A percentile compares a stretch with the other conserved stretches of the same genome.
Evolutionary conservation across 2,888 invertebrate genomes (phyloP).

Genomic region (Mactromeris polynyma): DNA sequence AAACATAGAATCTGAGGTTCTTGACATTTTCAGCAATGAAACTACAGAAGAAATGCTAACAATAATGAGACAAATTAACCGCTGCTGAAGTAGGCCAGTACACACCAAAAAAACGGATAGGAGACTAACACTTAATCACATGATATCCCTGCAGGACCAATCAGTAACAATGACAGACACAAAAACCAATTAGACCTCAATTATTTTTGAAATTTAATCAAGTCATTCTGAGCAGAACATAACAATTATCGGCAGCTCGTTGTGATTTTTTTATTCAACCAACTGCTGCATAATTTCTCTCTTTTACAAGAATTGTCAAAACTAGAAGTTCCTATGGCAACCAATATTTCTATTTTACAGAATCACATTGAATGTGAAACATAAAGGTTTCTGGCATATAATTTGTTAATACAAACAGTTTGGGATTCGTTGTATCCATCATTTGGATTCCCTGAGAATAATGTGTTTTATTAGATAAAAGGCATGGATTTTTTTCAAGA

Average conservation of each 20-base stretch:
- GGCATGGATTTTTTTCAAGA: slow-evolving; percentile 39
- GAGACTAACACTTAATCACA: slow-evolving; percentile 19
- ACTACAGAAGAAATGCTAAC: no score
- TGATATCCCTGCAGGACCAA: neutral
- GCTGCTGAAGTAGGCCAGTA: neutral
- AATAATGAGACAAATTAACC: neutral
- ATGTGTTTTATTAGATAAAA: slow-evolving; percentile 55
- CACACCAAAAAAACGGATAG: neutral
- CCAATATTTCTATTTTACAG: slow-evolving; percentile 20
- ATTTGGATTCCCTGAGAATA: neutral
- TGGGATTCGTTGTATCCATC: neutral
- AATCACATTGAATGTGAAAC: neutral
- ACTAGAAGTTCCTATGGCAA: slow-evolving; percentile 52
- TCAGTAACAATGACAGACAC: slow-evolving; percentile 28
- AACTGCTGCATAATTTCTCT: slow-evolving; percentile 6
- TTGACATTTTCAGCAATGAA: no score
- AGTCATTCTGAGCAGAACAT: slow-evolving; percentile 14
- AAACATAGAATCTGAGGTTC: no score
- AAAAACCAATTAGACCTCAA: slow-evolving; percentile 41
- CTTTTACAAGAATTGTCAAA: neutral
- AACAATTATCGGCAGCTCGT: slow-evolving; percentile 19
- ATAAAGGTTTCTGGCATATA: neutral
- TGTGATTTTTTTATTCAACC: neutral
- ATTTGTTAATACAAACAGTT: neutral
- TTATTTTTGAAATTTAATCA: slow-evolving; percentile 46